phyloP scores from a whole-genome alignment of 2,797 vertebrate genomes.

The Micrastur ruficollis region DNA sequence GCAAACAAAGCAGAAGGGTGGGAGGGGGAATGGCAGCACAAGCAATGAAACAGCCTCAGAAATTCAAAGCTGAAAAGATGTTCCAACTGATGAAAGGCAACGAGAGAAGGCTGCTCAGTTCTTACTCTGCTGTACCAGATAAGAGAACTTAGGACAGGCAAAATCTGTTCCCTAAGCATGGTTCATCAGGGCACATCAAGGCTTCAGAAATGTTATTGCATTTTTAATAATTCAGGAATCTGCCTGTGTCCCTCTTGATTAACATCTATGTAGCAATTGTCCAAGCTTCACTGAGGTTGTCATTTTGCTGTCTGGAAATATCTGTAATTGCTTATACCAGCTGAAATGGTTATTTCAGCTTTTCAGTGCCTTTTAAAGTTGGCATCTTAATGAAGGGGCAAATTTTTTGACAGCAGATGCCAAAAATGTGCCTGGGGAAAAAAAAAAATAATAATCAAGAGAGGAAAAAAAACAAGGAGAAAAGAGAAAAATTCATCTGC shows the following conservation, averaged over 20 bases:
- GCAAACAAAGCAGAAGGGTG: conserved; percentile 38
- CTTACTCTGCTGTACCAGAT: neutral
- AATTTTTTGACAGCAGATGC: neutral
- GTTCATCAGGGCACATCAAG: conserved; percentile 6
- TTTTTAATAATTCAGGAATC: conserved; percentile 40
- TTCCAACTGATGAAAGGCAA: conserved; percentile 40
- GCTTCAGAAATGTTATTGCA: conserved; percentile 4
- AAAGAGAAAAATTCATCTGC: neutral
- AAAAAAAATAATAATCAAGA: neutral
- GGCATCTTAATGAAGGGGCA: neutral
- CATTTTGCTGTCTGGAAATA: conserved; percentile 19
- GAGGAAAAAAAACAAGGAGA: neutral
- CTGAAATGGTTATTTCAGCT: conserved; percentile 11
- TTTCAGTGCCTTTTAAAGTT: conserved; percentile 18
- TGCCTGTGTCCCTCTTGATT: conserved; percentile 42
- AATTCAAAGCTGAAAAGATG: conserved; percentile 45
- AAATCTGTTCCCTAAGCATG: conserved; percentile 32
- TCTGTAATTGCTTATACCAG: conserved; percentile 31
- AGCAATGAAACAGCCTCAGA: neutral
- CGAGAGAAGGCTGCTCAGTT: neutral
- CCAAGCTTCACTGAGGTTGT: conserved; percentile 17
- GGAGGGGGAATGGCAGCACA: conserved; percentile 23
- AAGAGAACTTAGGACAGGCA: conserved; percentile 15
- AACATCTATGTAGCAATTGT: conserved; percentile 29
- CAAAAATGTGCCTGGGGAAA: neutral